Percentiles rank a stretch among this genome's conserved stretches.
phyloP scores from a whole-genome alignment of 1,140 invertebrate species.

The Caenorhabditis briggsae region DNA sequence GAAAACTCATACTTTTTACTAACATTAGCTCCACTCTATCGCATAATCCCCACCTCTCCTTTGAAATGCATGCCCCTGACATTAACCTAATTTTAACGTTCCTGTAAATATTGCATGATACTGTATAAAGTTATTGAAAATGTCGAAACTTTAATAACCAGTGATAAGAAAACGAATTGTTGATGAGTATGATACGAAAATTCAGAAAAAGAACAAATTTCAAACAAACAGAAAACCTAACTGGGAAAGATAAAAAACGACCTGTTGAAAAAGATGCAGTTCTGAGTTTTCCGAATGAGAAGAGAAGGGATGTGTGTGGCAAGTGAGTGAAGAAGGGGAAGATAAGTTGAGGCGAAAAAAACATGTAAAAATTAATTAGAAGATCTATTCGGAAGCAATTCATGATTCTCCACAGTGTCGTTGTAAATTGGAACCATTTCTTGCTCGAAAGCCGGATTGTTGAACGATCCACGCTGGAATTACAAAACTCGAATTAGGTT shows the following conservation, averaged over 20 bases:
- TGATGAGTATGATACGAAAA: not conserved
- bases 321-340: not conserved
- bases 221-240: not conserved
- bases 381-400: slow-evolving; percentile 40
- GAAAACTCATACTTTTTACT: not conserved
- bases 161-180: not conserved
- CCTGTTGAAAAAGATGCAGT: not conserved
- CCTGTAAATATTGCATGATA: slow-evolving; percentile 16
- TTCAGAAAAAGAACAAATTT: not conserved
- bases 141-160: not conserved
- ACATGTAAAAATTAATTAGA: slow-evolving; percentile 11
- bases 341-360: not conserved
- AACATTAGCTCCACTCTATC: not conserved
- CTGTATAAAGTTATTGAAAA: not conserved
- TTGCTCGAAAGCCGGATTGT: slow-evolving; percentile 44
- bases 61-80: too few species aligned
- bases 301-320: not conserved
- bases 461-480: slow-evolving; percentile 40
- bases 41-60: too few species aligned
- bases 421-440: slow-evolving; percentile 51
- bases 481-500: not conserved
- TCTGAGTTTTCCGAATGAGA: not conserved
- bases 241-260: not conserved
- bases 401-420: slow-evolving; percentile 43
- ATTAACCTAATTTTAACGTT: not conserved